Percentiles rank a stretch among this genome's conserved stretches.
These are phyloP conservation scores for Lepus europaeus DNA, from an alignment of 2,113 vertebrate species.

Conservation along the genomic window DNA sequence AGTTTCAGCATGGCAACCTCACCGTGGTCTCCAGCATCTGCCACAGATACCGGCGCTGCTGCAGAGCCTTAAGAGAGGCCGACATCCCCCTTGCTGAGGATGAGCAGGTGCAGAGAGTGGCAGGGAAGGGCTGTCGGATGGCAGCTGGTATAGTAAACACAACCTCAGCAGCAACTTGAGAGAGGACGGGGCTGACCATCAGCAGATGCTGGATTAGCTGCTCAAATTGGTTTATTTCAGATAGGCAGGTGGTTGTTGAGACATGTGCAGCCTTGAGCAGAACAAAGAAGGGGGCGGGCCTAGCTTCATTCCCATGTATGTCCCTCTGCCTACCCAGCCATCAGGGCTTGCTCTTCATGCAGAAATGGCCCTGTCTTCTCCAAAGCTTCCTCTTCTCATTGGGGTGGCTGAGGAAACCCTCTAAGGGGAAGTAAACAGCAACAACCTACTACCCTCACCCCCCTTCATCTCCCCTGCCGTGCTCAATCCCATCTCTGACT, in stretches of 20 bases:
- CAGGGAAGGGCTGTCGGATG: rapidly evolving
- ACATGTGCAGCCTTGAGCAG: neutral
- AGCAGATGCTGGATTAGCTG: neutral
- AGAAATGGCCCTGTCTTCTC: neutral
- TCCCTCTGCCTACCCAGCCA: rapidly evolving
- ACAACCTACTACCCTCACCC: neutral
- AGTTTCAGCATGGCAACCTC: neutral
- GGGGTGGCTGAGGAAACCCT: neutral
- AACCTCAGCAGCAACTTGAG: rapidly evolving
- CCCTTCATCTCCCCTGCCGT: no score
- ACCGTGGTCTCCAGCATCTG: neutral
- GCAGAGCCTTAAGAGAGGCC: neutral
- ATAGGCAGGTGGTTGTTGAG: neutral
- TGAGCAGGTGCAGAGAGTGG: neutral
- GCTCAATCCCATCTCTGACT: neutral
- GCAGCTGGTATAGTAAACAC: no score
- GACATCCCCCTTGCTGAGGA: rapidly evolving
- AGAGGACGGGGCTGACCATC: no score
- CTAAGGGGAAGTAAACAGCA: neutral
- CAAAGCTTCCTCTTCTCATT: neutral
- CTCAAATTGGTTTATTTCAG: rapidly evolving
- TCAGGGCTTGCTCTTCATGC: no score
- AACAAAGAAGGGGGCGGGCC: neutral
- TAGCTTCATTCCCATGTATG: neutral
- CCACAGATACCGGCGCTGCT: rapidly evolving